These are phyloP conservation scores for Myotis lucifugus DNA, from an alignment of 2,113 vertebrate species.

Conservation along the genomic window DNA sequence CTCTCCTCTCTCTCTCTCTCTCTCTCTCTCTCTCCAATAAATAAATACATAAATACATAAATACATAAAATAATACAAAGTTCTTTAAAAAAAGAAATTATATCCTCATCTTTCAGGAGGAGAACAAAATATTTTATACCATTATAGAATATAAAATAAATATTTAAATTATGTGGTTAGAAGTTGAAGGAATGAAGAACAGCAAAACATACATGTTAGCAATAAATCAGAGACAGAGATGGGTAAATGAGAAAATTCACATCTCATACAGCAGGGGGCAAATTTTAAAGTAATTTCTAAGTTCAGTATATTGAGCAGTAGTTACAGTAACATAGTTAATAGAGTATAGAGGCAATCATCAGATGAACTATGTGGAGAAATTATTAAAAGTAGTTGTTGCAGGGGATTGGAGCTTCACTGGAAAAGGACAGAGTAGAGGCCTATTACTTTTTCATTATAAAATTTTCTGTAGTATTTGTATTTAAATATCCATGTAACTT, in stretches of 20 bases:
- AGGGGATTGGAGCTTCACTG: not conserved
- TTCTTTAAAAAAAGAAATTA: not conserved
- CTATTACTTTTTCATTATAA: not conserved
- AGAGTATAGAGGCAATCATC: not conserved
- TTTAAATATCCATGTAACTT: not conserved
- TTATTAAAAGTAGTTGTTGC: not conserved
- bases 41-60: not conserved
- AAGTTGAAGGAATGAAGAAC: not conserved
- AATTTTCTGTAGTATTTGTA: not conserved
- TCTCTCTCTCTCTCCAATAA: not conserved
- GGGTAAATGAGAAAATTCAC: not conserved
- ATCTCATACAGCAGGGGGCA: not conserved
- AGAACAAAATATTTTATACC: not conserved
- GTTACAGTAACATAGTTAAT: not conserved
- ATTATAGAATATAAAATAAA: slow-evolving; percentile 22
- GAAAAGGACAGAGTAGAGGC: not conserved
- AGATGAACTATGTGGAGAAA: not conserved
- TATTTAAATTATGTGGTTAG: slow-evolving; percentile 6
- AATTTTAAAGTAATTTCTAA: slow-evolving; percentile 26
- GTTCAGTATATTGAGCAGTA: not conserved
- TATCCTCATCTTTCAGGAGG: not conserved
- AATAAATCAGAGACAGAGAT: not conserved
- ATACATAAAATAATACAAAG: not conserved
- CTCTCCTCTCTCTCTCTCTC: not conserved
- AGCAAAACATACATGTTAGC: not conserved